Percentiles rank a stretch among this genome's conserved stretches.
phyloP scores from a whole-genome alignment of 2,797 vertebrate genomes.

The Lemur catta region DNA sequence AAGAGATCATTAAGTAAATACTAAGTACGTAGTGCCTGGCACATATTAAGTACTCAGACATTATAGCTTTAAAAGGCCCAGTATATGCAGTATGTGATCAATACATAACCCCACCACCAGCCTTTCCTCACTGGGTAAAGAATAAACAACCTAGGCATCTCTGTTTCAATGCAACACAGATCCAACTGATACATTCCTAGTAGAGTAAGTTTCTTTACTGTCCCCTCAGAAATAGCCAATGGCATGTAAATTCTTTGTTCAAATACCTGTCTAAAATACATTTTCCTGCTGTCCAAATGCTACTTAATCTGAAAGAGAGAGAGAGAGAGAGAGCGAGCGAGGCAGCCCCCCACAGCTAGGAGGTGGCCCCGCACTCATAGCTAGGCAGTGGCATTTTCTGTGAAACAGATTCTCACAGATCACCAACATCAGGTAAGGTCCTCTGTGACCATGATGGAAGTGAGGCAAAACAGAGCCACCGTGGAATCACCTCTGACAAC shows the following conservation, averaged over 20 bases:
- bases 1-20: background rate
- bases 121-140: background rate
- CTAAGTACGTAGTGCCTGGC: background rate
- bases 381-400: background rate
- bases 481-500: background rate
- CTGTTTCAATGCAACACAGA: background rate
- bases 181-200: constrained; percentile 1
- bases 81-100: background rate
- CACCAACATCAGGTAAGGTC: background rate
- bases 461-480: background rate
- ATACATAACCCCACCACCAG: background rate
- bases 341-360: background rate
- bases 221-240: background rate
- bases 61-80: constrained; percentile 28
- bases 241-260: constrained; percentile 15
- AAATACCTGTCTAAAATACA: background rate
- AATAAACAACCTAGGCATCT: constrained; percentile 33
- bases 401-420: background rate
- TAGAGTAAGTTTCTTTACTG: background rate
- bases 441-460: background rate
- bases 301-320: background rate
- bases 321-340: background rate
- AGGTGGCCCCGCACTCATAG: background rate
- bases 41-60: background rate
- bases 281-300: background rate